phyloP scores from a whole-genome alignment of 2,113 vertebrate species.

The Ictalurus punctatus region DNA sequence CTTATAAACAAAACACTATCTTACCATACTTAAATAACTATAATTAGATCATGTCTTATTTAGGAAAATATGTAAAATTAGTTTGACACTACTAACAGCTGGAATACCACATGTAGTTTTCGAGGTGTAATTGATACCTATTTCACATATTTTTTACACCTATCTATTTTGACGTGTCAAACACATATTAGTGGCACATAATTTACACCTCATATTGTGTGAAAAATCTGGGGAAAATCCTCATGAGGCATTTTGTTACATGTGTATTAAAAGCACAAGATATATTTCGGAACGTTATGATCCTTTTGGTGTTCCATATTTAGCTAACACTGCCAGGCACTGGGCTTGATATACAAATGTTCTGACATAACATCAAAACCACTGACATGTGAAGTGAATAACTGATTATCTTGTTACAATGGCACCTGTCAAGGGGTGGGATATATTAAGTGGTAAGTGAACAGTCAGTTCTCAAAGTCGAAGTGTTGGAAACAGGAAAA shows the following conservation, averaged over 20 bases:
- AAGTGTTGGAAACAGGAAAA: too few species aligned
- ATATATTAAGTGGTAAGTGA: too few species aligned
- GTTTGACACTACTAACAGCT: background rate
- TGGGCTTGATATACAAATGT: background rate
- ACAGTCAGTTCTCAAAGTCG: too few species aligned
- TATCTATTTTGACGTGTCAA: background rate
- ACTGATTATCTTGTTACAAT: too few species aligned
- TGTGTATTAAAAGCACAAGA: background rate
- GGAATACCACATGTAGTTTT: background rate
- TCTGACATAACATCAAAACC: too few species aligned
- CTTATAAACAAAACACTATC: background rate
- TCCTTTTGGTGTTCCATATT: background rate
- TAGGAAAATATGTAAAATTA: background rate
- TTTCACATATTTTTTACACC: background rate
- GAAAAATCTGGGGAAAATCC: background rate
- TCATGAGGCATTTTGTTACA: background rate
- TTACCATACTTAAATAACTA: background rate
- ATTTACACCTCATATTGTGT: background rate
- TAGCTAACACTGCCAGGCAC: background rate
- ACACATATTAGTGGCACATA: background rate
- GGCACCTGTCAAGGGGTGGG: too few species aligned
- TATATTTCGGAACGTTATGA: background rate
- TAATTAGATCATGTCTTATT: background rate
- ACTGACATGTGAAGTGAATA: too few species aligned
- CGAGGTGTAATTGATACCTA: background rate